Evolutionary conservation across 1,140 invertebrate species (phyloP).

Genomic region (Pachypeltis micranthus): DNA sequence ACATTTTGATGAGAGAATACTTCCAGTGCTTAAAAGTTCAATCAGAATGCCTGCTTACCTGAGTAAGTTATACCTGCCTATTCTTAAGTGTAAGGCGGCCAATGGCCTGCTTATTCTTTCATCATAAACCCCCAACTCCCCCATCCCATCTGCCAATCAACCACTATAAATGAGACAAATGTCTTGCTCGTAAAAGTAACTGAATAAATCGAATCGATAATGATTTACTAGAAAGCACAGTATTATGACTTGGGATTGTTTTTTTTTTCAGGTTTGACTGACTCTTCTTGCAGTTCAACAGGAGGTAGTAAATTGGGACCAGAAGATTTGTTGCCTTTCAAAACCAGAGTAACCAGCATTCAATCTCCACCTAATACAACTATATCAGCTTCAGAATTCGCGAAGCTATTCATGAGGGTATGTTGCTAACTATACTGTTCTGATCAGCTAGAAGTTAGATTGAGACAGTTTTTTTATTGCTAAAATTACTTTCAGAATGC

Average conservation of each 20-base stretch:
- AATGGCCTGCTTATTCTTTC: conserved; percentile 1
- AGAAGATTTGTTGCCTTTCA: conserved; percentile 4
- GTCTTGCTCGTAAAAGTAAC: too few species aligned
- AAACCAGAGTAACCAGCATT: neutral
- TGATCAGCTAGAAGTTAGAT: too few species aligned
- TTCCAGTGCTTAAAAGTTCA: conserved; percentile 35
- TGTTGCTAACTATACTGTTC: neutral
- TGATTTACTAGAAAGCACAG: too few species aligned
- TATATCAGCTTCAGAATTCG: conserved; percentile 12
- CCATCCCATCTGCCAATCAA: too few species aligned
- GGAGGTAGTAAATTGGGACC: neutral
- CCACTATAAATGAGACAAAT: too few species aligned
- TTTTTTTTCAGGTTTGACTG: neutral
- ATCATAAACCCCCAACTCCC: neutral
- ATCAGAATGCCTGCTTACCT: neutral
- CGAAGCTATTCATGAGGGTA: conserved; percentile 9
- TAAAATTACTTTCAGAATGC: too few species aligned
- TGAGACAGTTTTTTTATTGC: too few species aligned
- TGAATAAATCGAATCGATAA: too few species aligned
- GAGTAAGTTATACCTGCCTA: neutral
- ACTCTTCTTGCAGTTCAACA: neutral
- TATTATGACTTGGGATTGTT: too few species aligned
- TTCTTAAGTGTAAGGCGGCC: too few species aligned
- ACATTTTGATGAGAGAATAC: conserved; percentile 86
- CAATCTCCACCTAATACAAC: neutral